phyloP scores from a whole-genome alignment of 1,140 invertebrate species.

The Drosophila albomicans region DNA sequence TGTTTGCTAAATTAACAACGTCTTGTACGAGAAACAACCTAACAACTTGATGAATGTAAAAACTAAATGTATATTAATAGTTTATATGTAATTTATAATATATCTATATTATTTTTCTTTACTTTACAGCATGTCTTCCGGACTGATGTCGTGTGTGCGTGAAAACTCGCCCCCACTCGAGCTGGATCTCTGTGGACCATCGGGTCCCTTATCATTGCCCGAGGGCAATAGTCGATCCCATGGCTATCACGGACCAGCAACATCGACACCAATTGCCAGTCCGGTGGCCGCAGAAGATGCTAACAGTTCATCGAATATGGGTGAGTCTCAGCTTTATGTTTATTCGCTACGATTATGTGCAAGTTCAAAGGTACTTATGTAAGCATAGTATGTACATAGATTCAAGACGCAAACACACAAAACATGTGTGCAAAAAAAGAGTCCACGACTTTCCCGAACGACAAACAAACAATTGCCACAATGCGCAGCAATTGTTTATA shows the following conservation, averaged over 20 bases:
- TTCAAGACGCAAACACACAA: neutral
- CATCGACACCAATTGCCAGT: slow-evolving; percentile 69
- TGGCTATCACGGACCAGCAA: slow-evolving; percentile 47
- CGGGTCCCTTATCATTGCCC: slow-evolving; percentile 76
- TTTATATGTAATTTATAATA: neutral
- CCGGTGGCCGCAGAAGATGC: slow-evolving; percentile 45
- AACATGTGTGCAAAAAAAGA: slow-evolving; percentile 35
- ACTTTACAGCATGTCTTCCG: slow-evolving; percentile 81
- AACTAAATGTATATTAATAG: neutral
- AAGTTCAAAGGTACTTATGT: slow-evolving; percentile 10
- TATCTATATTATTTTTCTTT: slow-evolving; percentile 1
- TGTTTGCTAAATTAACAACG: neutral
- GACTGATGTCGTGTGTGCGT: slow-evolving; percentile 86
- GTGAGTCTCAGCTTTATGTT: slow-evolving; percentile 50
- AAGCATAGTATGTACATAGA: neutral
- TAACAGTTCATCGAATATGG: slow-evolving; percentile 50
- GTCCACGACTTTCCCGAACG: slow-evolving; percentile 41
- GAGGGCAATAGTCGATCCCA: slow-evolving; percentile 51
- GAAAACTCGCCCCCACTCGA: slow-evolving; percentile 86
- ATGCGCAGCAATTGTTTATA: slow-evolving; percentile 62
- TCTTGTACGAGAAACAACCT: neutral
- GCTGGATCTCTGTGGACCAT: slow-evolving; percentile 56
- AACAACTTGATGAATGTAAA: neutral
- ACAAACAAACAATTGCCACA: slow-evolving; percentile 47
- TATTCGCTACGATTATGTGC: slow-evolving; percentile 9